phyloP scores from a whole-genome alignment of 2,797 vertebrate genomes.

The Varecia variegata region DNA sequence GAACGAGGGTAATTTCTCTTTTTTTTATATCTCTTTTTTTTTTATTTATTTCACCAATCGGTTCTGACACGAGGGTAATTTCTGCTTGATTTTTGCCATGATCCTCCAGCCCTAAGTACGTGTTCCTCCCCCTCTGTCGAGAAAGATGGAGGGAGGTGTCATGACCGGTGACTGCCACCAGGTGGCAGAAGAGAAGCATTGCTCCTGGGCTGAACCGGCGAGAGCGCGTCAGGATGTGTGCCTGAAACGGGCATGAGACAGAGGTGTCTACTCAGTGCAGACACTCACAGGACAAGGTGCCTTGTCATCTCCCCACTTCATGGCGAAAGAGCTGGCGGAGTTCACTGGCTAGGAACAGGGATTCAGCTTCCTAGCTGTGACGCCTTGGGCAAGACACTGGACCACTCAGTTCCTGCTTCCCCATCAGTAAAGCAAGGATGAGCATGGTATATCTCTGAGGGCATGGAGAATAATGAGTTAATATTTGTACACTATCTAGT shows the following conservation, averaged over 20 bases:
- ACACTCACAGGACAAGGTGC: neutral
- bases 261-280: neutral
- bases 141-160: neutral
- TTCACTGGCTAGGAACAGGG: neutral
- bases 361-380: neutral
- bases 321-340: rapidly evolving
- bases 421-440: neutral
- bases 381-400: neutral
- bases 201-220: neutral
- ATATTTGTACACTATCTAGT: neutral
- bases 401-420: neutral
- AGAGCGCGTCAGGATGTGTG: neutral
- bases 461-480: neutral
- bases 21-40: too few relatives aligned
- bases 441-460: rapidly evolving
- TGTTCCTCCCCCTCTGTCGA: neutral
- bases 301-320: rapidly evolving
- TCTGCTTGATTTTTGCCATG: neutral
- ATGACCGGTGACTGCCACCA: neutral
- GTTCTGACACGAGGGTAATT: neutral
- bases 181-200: constrained; percentile 57
- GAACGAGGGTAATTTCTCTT: neutral
- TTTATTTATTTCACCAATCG: too few relatives aligned
- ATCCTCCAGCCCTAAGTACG: neutral
- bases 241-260: neutral